Conservation (phyloP, 2,888 invertebrate genomes). For the Cosmia trapezina region DNA sequence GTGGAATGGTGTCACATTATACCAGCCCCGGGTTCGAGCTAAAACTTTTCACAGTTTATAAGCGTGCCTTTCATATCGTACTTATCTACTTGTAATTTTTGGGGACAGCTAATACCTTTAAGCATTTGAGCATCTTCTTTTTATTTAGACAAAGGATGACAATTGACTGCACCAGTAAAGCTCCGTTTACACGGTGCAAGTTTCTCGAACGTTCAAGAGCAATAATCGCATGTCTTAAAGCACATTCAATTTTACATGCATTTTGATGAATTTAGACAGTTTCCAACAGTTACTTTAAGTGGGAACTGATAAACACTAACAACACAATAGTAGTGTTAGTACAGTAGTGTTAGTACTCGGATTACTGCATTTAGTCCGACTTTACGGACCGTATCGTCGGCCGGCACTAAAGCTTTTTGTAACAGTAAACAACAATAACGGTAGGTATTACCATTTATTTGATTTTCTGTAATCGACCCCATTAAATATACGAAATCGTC, state of each 20-base stretch:
- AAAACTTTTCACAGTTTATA: conserved; percentile 47
- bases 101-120: background rate
- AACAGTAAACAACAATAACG: conserved; percentile 70
- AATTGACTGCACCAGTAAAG: background rate
- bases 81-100: conserved; percentile 6
- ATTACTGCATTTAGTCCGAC: conserved; percentile 58
- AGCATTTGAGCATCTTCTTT: conserved; percentile 5
- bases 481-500: conserved; percentile 63
- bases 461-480: conserved; percentile 70
- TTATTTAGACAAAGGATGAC: conserved; percentile 2
- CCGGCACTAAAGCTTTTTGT: conserved; percentile 64
- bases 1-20: conserved; percentile 73
- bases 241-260: too few species aligned
- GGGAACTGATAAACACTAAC: conserved; percentile 47
- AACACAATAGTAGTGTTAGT: conserved; percentile 55
- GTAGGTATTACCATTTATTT: conserved; percentile 73
- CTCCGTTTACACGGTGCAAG: too few species aligned
- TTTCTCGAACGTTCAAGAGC: too few species aligned
- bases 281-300: conserved; percentile 4
- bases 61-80: conserved; percentile 1
- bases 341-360: conserved; percentile 53
- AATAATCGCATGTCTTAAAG: too few species aligned
- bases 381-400: conserved; percentile 63
- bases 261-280: background rate
- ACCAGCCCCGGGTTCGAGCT: conserved; percentile 54